Evolutionary conservation across 2,888 invertebrate species (phyloP), one percentile per base, ranked within the genome.

Genomic region (Caenorhabditis sp.): DNA sequence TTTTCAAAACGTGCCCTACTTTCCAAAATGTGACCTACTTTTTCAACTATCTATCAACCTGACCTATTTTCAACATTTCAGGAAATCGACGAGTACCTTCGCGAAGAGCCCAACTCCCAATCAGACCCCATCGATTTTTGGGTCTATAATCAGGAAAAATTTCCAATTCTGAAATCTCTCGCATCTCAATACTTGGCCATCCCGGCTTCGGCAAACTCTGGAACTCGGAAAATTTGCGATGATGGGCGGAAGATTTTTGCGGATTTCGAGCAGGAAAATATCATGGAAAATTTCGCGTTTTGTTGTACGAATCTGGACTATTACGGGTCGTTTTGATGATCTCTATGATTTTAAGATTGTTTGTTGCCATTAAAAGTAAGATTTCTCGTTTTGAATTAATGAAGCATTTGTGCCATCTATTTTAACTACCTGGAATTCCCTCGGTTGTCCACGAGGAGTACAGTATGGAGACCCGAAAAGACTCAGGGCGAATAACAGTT

Each of bases 141-240:
- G 63, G 26, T n/a, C 16, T 26, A n/a, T 1, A 44, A 28, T n/a
- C 44, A 44, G 24, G 12, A 16, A 5, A 63, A 63, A 44, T 44
- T 26, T 16, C 63, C 63, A 16, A 44, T 63, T 16, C n/a, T 63
- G 10, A 63, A 63, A 28, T 14, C 26, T 6, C n/a, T 63, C 2
- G 44, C 63, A 7, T 3, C 44, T 19, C 44, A 63, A 44, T 63
- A n/a, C 16, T 24, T 44, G 4, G 24, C 44, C 2, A 63, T 63
- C 7, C 44, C 63, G 1, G 44, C 63, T 2, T 44, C 63, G 0
- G n/a, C 44, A 1, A 47, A 10, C 2, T 28, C 26, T 2, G 28
- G 44, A 19, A 26, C 63, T 1, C 44, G 26, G n/a, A 24, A 44
- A 6, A 26, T 44, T 6, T 47, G 6, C 14, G 63, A 44, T 8